Evolutionary conservation across 1,140 invertebrate species (phyloP).

Genomic region (Drosophila parabipectinata): DNA sequence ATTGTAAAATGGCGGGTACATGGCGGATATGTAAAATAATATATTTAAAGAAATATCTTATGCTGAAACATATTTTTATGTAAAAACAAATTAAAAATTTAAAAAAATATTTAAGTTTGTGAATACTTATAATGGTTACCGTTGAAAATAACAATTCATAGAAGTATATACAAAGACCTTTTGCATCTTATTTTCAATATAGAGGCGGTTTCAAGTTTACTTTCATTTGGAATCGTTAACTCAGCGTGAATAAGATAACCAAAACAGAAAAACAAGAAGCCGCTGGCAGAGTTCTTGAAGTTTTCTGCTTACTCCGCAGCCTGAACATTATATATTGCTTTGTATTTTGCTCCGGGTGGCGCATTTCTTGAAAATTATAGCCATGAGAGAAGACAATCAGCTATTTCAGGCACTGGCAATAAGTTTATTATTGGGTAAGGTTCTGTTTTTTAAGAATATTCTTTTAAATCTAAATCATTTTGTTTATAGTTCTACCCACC

Average conservation of each 20-base stretch:
- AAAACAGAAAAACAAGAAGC: conserved; percentile 18
- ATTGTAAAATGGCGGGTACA: neutral
- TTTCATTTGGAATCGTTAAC: conserved; percentile 16
- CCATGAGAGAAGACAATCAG: conserved; percentile 47
- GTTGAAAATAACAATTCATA: neutral
- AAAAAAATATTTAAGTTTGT: too few species aligned
- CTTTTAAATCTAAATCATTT: neutral
- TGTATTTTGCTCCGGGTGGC: conserved; percentile 25
- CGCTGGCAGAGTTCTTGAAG: conserved; percentile 48
- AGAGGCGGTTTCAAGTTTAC: conserved; percentile 29
- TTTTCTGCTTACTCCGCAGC: conserved; percentile 63
- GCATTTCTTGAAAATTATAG: conserved; percentile 55
- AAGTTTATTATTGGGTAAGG: conserved; percentile 66
- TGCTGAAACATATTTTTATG: neutral
- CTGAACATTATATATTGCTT: conserved; percentile 56
- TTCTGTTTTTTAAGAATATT: neutral
- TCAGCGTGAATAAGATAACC: conserved; percentile 24
- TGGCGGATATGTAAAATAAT: neutral
- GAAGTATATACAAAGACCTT: conserved; percentile 27
- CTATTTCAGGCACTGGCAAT: conserved; percentile 42
- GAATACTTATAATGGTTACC: too few species aligned
- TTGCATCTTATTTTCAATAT: conserved; percentile 4
- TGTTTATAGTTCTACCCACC: conserved; percentile 35
- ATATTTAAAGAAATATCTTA: neutral
- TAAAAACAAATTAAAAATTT: neutral